Conservation (phyloP, 2,888 invertebrate genomes). For the Podabrus alpinus region DNA sequence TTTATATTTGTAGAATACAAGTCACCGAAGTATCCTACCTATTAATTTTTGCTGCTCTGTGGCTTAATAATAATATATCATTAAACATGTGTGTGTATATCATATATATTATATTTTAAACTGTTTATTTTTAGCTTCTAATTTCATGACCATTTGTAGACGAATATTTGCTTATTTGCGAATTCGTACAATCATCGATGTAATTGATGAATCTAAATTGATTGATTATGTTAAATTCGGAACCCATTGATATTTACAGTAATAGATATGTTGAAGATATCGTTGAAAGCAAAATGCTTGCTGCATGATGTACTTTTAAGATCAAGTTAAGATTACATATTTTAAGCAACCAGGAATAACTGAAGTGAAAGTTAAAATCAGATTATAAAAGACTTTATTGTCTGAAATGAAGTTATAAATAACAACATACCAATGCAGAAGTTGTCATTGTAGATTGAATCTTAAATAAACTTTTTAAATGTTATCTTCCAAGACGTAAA, state of each 20-base stretch:
- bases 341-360: background rate
- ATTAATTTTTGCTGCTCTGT: background rate
- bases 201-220: background rate
- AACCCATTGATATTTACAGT: background rate
- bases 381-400: background rate
- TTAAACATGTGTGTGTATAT: background rate
- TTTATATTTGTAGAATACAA: background rate
- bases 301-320: background rate
- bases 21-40: background rate
- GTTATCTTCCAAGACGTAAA: background rate
- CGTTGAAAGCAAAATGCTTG: background rate
- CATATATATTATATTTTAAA: background rate
- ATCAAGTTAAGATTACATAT: background rate
- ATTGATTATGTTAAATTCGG: background rate
- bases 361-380: background rate
- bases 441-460: background rate
- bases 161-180: background rate
- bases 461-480: background rate
- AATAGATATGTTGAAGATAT: background rate
- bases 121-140: background rate
- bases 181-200: background rate
- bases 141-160: background rate
- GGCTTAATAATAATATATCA: background rate
- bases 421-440: background rate
- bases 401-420: background rate